phyloP scores from a whole-genome alignment of 2,113 vertebrate species.

The Cyphomyrus discorhynchus region DNA sequence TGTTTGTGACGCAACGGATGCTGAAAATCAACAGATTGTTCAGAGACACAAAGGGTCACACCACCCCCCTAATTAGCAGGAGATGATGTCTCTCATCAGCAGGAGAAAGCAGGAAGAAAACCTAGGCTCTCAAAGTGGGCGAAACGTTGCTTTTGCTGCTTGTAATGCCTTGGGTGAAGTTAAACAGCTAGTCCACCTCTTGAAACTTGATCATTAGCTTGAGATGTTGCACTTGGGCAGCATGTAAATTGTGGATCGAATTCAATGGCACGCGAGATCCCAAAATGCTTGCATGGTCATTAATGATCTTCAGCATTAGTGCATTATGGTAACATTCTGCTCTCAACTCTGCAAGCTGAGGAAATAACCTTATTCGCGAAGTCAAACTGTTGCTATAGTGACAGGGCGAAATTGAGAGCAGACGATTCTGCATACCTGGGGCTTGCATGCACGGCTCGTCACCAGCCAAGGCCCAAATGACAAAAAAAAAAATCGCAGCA shows the following conservation, averaged over 20 bases:
- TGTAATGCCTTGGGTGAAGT: background rate
- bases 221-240: background rate
- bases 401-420: slow-evolving; percentile 12
- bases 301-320: background rate
- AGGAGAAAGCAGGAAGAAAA: background rate
- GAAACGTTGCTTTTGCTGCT: background rate
- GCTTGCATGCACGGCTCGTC: background rate
- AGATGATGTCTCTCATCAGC: background rate
- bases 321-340: background rate
- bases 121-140: background rate
- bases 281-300: background rate
- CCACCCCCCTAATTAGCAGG: background rate
- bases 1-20: background rate
- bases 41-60: background rate
- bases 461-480: background rate
- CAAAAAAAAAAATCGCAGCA: background rate
- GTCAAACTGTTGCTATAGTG: slow-evolving; percentile 20
- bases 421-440: slow-evolving; percentile 2
- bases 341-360: background rate
- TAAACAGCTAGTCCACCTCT: background rate
- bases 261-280: background rate
- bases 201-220: background rate
- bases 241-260: background rate
- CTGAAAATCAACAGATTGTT: background rate
- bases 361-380: background rate